A percentile compares a stretch with the other conserved stretches of the same genome.
Conservation (phyloP, 2,797 vertebrate species). For the Vespertilio murinus region DNA sequence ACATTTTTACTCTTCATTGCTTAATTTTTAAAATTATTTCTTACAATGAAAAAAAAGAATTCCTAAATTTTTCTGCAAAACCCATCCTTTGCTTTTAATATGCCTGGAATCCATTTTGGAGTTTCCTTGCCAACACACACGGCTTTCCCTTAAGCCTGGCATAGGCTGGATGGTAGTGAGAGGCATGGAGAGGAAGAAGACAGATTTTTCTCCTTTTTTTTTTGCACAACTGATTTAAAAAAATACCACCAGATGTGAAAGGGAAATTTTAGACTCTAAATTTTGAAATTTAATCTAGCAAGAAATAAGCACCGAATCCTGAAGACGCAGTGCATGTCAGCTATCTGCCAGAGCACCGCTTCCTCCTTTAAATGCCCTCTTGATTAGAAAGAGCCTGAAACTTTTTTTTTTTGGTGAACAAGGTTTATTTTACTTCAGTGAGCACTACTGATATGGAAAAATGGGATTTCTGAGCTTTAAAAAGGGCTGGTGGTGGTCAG, state of each 20-base stretch:
- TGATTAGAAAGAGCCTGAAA: not conserved
- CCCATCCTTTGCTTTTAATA: conserved; percentile 19
- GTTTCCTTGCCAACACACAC: conserved; percentile 25
- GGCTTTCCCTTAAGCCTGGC: conserved; percentile 37
- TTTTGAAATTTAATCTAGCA: conserved; percentile 66
- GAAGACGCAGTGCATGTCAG: not conserved
- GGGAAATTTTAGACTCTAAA: conserved; percentile 53
- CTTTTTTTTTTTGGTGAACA: conserved; percentile 9
- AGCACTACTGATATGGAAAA: not conserved
- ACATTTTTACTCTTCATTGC: not conserved
- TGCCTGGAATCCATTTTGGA: conserved; percentile 51
- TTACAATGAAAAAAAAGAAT: not conserved
- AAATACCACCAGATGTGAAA: conserved; percentile 64
- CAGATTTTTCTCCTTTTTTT: conserved; percentile 51
- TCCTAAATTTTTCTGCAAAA: conserved; percentile 20
- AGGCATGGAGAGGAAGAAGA: not conserved
- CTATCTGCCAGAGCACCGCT: not conserved
- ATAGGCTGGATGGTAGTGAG: not conserved
- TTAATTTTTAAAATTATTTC: conserved; percentile 2
- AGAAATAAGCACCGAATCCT: conserved; percentile 25
- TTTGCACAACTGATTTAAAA: conserved; percentile 51
- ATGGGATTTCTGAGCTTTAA: not conserved
- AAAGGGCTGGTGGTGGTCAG: conserved; percentile 2
- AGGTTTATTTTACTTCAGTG: conserved; percentile 28
- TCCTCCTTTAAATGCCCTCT: not conserved